Conservation (phyloP, 2,888 invertebrate genomes). For the Thera obeliscata region DNA sequence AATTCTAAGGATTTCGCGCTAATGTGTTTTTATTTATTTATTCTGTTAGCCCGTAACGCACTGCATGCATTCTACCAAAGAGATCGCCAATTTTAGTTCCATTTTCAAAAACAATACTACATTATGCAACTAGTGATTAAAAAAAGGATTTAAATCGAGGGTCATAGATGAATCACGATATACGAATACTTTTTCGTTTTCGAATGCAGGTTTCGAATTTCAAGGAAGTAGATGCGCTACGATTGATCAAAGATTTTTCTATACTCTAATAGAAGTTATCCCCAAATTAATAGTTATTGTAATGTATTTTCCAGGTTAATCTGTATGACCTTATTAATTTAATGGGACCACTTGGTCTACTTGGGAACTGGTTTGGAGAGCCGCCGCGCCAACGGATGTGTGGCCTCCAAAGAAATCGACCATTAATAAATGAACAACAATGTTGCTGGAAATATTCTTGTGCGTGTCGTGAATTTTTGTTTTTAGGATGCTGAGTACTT, state of each 20-base stretch:
- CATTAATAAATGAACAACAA: constrained; percentile 34
- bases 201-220: too few species aligned
- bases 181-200: too few species aligned
- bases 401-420: constrained; percentile 46
- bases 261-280: background rate
- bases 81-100: too few species aligned
- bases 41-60: too few species aligned
- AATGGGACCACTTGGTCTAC: constrained; percentile 70
- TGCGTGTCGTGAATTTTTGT: constrained; percentile 6
- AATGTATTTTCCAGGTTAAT: constrained; percentile 40
- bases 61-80: too few species aligned
- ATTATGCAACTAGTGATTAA: too few species aligned
- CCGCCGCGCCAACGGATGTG: constrained; percentile 38
- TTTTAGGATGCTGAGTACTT: background rate
- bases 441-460: constrained; percentile 25
- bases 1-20: too few species aligned
- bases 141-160: too few species aligned
- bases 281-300: constrained; percentile 1
- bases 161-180: too few species aligned
- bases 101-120: too few species aligned
- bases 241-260: background rate
- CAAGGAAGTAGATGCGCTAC: too few species aligned
- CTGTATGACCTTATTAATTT: constrained; percentile 77
- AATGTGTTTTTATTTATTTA: too few species aligned
- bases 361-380: constrained; percentile 66